phyloP scores from a whole-genome alignment of 2,888 invertebrate genomes.

The Polydrusus tereticollis region DNA sequence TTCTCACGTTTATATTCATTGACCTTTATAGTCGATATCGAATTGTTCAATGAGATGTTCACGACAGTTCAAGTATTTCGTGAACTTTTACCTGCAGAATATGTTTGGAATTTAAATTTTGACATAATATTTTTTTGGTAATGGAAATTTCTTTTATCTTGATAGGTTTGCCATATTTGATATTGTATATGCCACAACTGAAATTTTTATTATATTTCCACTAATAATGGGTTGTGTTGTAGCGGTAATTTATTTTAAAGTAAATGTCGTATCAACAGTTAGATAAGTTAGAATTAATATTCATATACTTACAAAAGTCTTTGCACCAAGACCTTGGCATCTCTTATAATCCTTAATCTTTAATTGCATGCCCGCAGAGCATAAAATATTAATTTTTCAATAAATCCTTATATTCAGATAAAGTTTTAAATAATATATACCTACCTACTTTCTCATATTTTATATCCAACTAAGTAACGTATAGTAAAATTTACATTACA shows the following conservation, averaged over 20 bases:
- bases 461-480: no score
- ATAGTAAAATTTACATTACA: no score
- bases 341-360: no score
- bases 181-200: background rate
- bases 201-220: background rate
- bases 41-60: conserved; percentile 17
- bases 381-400: no score
- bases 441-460: no score
- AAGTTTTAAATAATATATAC: no score
- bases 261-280: background rate
- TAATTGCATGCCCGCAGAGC: no score
- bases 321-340: no score
- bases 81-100: conserved; percentile 9
- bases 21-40: conserved; percentile 9
- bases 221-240: background rate
- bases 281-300: background rate
- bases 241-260: background rate
- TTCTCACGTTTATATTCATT: conserved; percentile 29
- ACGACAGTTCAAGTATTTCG: conserved; percentile 5
- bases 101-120: background rate
- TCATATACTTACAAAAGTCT: no score
- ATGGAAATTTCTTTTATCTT: conserved; percentile 1
- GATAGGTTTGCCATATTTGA: conserved; percentile 4
- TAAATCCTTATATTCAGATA: no score
- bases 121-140: background rate